These are phyloP conservation scores for Eutolmus rufibarbis DNA, from an alignment of 2,888 invertebrate species.

Conservation along the genomic window DNA sequence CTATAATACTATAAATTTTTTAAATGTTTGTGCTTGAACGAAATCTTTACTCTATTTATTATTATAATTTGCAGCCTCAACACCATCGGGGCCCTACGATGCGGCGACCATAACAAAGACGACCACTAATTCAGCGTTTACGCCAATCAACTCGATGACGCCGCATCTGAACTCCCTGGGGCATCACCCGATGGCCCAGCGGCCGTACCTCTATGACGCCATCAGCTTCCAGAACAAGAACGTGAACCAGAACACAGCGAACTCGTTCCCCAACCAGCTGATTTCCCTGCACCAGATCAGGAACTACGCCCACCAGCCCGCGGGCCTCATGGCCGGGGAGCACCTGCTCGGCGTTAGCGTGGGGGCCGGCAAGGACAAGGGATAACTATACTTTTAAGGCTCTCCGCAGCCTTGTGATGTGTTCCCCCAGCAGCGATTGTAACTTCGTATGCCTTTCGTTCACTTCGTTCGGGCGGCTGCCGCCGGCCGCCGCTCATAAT, in stretches of 20 bases:
- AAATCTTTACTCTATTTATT: background rate
- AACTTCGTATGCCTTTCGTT: constrained; percentile 18
- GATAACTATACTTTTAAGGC: constrained; percentile 46
- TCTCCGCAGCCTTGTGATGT: background rate
- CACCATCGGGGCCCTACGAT: constrained; percentile 63
- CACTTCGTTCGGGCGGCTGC: background rate
- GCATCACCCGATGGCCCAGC: constrained; percentile 69
- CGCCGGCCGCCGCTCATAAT: background rate
- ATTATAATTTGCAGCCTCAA: constrained; percentile 55
- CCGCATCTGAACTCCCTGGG: constrained; percentile 74
- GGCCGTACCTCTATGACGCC: constrained; percentile 90
- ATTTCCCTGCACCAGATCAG: constrained; percentile 96
- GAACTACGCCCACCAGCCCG: constrained; percentile 93
- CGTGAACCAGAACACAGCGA: constrained; percentile 68
- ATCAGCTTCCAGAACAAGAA: constrained; percentile 80
- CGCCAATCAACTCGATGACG: constrained; percentile 87
- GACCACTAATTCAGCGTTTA: constrained; percentile 87
- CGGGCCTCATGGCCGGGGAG: constrained; percentile 73
- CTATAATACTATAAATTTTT: too few relatives aligned
- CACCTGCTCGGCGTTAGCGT: constrained; percentile 67
- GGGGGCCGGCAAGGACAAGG: constrained; percentile 48
- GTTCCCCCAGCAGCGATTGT: background rate
- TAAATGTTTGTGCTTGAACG: background rate
- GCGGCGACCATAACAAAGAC: constrained; percentile 65
- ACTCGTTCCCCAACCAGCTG: constrained; percentile 87